phyloP scores from a whole-genome alignment of 1,140 invertebrate genomes.

The Apis cerana region DNA sequence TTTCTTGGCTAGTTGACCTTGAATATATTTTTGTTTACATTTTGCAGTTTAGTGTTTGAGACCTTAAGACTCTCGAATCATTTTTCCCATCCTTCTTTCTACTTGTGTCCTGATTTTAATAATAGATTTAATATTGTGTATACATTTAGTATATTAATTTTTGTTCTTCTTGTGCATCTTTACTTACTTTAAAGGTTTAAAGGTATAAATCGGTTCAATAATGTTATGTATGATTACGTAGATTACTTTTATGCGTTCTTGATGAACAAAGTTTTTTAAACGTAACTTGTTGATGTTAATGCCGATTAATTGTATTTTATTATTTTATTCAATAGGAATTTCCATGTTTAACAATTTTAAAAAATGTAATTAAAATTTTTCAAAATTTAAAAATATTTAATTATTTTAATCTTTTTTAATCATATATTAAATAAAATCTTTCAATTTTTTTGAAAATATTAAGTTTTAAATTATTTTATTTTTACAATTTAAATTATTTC shows the following conservation, averaged over 20 bases:
- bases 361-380: background rate
- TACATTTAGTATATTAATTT: conserved; percentile 50
- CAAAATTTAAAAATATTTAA: background rate
- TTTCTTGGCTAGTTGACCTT: conserved; percentile 55
- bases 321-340: background rate
- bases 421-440: background rate
- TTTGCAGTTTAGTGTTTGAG: conserved; percentile 50
- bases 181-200: conserved; percentile 19
- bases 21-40: conserved; percentile 63
- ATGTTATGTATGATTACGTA: background rate
- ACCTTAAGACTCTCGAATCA: conserved; percentile 49
- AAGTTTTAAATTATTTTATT: too few relatives aligned
- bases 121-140: conserved; percentile 59
- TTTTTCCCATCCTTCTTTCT: conserved; percentile 55
- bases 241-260: background rate
- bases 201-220: conserved; percentile 33
- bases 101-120: conserved; percentile 65
- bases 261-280: background rate
- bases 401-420: background rate
- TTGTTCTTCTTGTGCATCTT: conserved; percentile 42
- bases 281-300: background rate
- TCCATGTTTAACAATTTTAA: background rate
- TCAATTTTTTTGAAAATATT: background rate
- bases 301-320: background rate
- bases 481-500: too few relatives aligned